Conservation (phyloP, 1,140 invertebrate species). For the Caenorhabditis tropicalis region DNA sequence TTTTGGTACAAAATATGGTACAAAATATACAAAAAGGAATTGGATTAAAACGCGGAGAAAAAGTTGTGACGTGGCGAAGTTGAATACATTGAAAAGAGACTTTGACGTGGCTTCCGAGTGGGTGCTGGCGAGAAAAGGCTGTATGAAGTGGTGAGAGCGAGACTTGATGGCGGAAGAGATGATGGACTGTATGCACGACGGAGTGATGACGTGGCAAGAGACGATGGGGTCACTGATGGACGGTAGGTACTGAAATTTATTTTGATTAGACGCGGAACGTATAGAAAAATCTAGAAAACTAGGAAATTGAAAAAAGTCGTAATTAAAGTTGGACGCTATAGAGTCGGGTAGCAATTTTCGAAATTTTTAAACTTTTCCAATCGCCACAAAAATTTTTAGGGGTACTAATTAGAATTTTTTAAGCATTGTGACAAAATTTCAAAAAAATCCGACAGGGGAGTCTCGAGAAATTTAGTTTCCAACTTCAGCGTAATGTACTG, state of each 20-base stretch:
- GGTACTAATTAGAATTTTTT: too few relatives aligned
- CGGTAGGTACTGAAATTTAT: constrained; percentile 42
- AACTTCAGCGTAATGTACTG: too few relatives aligned
- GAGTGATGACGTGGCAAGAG: constrained; percentile 37
- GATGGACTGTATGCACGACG: constrained; percentile 43
- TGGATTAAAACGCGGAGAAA: constrained; percentile 47
- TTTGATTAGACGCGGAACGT: too few relatives aligned
- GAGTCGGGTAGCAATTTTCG: too few relatives aligned
- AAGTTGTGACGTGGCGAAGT: constrained; percentile 51
- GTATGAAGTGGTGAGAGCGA: constrained; percentile 49
- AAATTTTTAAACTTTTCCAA: too few relatives aligned
- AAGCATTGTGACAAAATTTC: too few relatives aligned
- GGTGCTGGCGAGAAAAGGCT: constrained; percentile 54
- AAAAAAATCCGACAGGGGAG: too few relatives aligned
- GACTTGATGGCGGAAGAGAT: constrained; percentile 20
- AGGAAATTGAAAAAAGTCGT: too few relatives aligned
- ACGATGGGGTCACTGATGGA: constrained; percentile 12
- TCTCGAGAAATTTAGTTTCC: too few relatives aligned
- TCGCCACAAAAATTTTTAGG: too few relatives aligned
- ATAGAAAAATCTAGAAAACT: too few relatives aligned
- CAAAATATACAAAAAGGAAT: background rate
- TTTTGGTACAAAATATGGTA: constrained; percentile 23
- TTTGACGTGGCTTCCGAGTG: constrained; percentile 72
- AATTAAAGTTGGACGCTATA: too few relatives aligned
- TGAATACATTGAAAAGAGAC: constrained; percentile 52